Evolutionary conservation across 2,797 vertebrate genomes (phyloP), one percentile per base, ranked within the genome.

Genomic region (Enteromius fasciolatus): DNA sequence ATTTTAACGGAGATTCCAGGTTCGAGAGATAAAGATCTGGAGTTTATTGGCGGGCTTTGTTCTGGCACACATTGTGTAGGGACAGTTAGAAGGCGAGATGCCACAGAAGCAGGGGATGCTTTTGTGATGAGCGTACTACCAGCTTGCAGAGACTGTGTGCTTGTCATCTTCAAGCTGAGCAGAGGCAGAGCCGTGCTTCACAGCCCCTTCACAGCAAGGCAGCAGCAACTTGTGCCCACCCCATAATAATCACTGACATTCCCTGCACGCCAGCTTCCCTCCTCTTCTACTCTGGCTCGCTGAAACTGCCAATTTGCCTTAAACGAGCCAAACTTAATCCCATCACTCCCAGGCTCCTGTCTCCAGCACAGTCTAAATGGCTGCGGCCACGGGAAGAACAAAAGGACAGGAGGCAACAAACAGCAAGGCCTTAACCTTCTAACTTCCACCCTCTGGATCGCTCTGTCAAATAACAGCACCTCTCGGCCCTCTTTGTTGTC

Each of bases 291-390:
- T 80, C 77, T 78, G 70, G 46, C 61, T 79, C 75, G 73, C 83
- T 69, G 44, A 92, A 94, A 93, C 91, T 90, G 67, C 89, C 92
- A 94, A 92, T 94, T 93, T 93, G 90, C 89, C 87, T 93, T 89
- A 92, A 93, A 93, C 90, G 87, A 92, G 90, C 89, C 91, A 92
- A 90, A 93, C 87, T 86, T 93, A 94, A 95, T 94, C 88, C 86
- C 52, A 41, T 86, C 88, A 78, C 89, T 86, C 89, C 87, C 52
- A 9, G 70, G 66, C 67, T 81, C 87, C 63, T 77, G 73, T 83
- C 90, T 92, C 88, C 76, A 85, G 6, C 61, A 75, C 59, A 44
- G 85, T 75, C 77, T 57, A 52, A 48, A 11, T 78, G 70, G 46
- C 80, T 28, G 25, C 80, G 81, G 85, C 61, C 57, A 75, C 0